Conservation (phyloP, 2,113 vertebrate genomes). For the Apistogramma diplotaenia region DNA sequence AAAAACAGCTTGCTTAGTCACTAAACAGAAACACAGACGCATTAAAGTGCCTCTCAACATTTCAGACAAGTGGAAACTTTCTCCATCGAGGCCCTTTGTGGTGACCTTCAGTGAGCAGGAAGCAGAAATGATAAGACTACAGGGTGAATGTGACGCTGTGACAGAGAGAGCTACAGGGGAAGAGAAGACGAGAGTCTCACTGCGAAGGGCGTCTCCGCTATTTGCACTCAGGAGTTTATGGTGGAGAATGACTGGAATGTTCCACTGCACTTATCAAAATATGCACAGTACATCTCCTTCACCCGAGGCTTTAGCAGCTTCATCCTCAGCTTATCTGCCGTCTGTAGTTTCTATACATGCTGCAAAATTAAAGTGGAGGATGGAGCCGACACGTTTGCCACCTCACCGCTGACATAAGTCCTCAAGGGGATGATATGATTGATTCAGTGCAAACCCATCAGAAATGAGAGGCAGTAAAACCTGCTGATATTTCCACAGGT, state of each 20-base stretch:
- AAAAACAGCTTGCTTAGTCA: not conserved
- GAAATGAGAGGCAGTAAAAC: not conserved
- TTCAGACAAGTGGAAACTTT: not conserved
- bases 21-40: not conserved
- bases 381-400: not conserved
- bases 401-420: not conserved
- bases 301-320: not conserved
- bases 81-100: not conserved
- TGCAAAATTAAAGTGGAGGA: not conserved
- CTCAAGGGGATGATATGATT: not conserved
- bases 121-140: not conserved
- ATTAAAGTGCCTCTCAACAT: not conserved
- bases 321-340: not conserved
- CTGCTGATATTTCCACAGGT: not conserved
- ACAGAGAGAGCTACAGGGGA: not conserved
- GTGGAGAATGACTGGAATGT: conserved; percentile 73
- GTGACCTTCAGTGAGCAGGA: not conserved
- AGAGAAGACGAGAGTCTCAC: not conserved
- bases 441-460: not conserved
- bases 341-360: not conserved
- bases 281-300: conserved; percentile 59
- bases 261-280: conserved; percentile 73
- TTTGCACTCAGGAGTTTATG: conserved; percentile 49
- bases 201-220: conserved; percentile 14
- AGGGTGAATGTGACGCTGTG: not conserved